Percentiles rank a stretch among this genome's conserved stretches.
Conservation (phyloP, 2,797 vertebrate species). For the Florisuga fusca region DNA sequence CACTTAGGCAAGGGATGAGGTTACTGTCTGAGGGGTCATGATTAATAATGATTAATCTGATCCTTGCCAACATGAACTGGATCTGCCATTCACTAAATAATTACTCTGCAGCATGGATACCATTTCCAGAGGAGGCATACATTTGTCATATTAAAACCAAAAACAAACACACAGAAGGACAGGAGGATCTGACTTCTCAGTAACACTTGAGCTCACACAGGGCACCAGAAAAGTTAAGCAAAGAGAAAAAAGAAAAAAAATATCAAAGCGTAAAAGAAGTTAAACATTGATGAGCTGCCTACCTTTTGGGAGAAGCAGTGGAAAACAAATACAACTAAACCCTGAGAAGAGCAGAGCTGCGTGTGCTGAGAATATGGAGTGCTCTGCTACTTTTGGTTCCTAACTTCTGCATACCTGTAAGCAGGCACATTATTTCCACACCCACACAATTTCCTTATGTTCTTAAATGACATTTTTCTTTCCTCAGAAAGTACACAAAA, state of each 20-base stretch:
- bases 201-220: background rate
- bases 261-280: background rate
- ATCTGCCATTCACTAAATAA: slow-evolving; percentile 79
- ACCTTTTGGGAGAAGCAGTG: background rate
- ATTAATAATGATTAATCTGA: slow-evolving; percentile 83
- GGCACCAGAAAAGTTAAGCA: background rate
- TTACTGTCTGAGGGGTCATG: slow-evolving; percentile 76
- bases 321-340: background rate
- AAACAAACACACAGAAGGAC: slow-evolving; percentile 29
- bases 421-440: background rate
- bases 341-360: background rate
- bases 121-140: slow-evolving; percentile 62
- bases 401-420: background rate
- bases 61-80: slow-evolving; percentile 73
- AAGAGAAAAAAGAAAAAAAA: background rate
- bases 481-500: background rate
- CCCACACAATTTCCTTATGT: background rate
- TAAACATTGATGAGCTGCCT: background rate
- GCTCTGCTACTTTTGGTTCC: background rate
- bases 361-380: background rate
- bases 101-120: slow-evolving; percentile 79
- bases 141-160: slow-evolving; percentile 73
- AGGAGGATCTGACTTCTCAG: background rate
- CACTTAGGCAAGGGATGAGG: slow-evolving; percentile 73
- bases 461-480: slow-evolving; percentile 24